phyloP scores from a whole-genome alignment of 2,113 vertebrate species.

The Halcyon malimbica region DNA sequence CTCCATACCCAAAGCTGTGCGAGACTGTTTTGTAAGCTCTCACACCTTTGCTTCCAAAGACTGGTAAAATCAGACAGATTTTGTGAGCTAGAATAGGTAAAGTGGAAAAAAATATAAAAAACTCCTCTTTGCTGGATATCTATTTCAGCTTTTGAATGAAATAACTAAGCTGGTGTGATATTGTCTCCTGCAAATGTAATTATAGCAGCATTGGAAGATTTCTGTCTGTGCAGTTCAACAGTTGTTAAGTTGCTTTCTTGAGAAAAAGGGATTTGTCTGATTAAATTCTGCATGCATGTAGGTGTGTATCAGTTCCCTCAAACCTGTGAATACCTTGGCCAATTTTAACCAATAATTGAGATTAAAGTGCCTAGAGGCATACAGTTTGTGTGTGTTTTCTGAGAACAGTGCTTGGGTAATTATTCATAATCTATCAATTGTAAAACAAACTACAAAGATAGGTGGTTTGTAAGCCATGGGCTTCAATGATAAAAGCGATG shows the following conservation, averaged over 20 bases:
- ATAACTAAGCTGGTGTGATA: not conserved
- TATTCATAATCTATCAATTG: not conserved
- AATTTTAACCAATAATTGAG: not conserved
- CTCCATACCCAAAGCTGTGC: not conserved
- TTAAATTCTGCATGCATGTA: not conserved
- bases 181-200: not conserved
- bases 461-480: not conserved
- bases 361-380: not conserved
- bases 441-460: not conserved
- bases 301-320: not conserved
- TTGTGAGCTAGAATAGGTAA: not conserved
- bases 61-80: not conserved
- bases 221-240: not conserved
- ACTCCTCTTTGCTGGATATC: not conserved
- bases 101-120: not conserved
- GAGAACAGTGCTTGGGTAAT: not conserved
- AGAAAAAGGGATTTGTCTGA: not conserved
- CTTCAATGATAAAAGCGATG: not conserved
- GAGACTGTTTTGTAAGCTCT: not conserved
- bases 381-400: not conserved
- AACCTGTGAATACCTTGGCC: not conserved
- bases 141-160: not conserved
- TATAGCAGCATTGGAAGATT: not conserved
- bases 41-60: not conserved
- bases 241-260: conserved; percentile 1